phyloP scores from a whole-genome alignment of 2,888 invertebrate species.

The Cheiracanthium punctorium region DNA sequence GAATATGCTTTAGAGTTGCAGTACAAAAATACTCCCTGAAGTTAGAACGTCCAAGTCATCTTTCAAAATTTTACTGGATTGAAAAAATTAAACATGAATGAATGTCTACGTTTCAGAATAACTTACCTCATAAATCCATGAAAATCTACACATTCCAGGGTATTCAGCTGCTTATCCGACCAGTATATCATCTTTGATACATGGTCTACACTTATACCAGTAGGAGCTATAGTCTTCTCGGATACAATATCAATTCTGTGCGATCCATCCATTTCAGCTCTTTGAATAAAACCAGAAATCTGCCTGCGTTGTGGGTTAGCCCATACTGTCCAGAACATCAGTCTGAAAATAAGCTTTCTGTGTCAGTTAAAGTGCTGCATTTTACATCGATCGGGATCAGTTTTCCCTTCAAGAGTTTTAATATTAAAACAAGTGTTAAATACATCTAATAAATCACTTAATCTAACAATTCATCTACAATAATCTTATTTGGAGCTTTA shows the following conservation, averaged over 20 bases:
- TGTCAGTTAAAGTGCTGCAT: too few species aligned
- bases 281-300: conserved; percentile 83
- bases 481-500: too few species aligned
- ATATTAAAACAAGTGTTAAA: too few species aligned
- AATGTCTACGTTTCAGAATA: neutral
- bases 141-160: conserved; percentile 84
- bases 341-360: conserved; percentile 78
- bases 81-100: too few species aligned
- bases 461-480: too few species aligned
- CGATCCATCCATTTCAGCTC: conserved; percentile 90
- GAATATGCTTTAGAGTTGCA: too few species aligned
- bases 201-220: conserved; percentile 80
- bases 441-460: too few species aligned
- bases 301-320: conserved; percentile 76
- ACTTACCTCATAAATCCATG: conserved; percentile 81
- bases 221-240: conserved; percentile 84
- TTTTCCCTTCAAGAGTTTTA: too few species aligned
- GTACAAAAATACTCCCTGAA: too few species aligned
- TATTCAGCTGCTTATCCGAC: conserved; percentile 85
- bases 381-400: too few species aligned
- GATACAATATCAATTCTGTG: conserved; percentile 81
- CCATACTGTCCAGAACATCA: conserved; percentile 96
- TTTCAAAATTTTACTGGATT: too few species aligned
- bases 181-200: conserved; percentile 78
- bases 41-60: neutral